These are phyloP conservation scores for Hypomecis atomaria DNA, from an alignment of 2,888 invertebrate genomes.

Conservation along the genomic window DNA sequence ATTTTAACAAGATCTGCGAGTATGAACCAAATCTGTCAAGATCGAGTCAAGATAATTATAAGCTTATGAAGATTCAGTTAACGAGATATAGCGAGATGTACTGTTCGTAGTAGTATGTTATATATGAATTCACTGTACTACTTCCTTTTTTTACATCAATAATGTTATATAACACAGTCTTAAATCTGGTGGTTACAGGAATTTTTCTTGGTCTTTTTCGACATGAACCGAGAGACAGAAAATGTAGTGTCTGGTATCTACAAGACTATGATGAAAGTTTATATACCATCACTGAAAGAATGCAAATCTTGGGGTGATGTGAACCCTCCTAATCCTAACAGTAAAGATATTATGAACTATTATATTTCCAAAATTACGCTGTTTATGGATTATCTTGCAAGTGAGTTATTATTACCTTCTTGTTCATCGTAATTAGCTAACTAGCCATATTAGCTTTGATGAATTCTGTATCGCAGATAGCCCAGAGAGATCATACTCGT, in stretches of 20 bases:
- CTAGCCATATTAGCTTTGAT: background rate
- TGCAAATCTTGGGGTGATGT: conserved; percentile 76
- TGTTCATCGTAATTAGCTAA: background rate
- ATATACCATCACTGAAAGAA: conserved; percentile 63
- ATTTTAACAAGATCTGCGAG: no score
- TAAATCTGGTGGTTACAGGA: conserved; percentile 58
- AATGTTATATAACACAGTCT: background rate
- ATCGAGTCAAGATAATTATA: no score
- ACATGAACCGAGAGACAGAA: conserved; percentile 68
- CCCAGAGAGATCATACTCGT: no score
- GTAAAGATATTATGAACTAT: conserved; percentile 65
- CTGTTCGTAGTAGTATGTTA: no score
- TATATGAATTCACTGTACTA: no score
- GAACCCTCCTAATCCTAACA: conserved; percentile 77
- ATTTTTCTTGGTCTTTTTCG: conserved; percentile 64
- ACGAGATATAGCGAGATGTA: no score
- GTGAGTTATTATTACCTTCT: conserved; percentile 60
- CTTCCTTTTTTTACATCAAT: no score
- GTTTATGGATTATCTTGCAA: conserved; percentile 75
- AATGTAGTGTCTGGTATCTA: conserved; percentile 77
- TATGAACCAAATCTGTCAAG: no score
- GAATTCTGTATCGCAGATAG: background rate
- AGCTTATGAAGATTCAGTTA: no score
- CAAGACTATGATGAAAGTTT: conserved; percentile 63
- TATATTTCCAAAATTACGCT: conserved; percentile 75